Evolutionary conservation across 2,113 vertebrate species (phyloP).

Genomic region (Bubalus kerabau): DNA sequence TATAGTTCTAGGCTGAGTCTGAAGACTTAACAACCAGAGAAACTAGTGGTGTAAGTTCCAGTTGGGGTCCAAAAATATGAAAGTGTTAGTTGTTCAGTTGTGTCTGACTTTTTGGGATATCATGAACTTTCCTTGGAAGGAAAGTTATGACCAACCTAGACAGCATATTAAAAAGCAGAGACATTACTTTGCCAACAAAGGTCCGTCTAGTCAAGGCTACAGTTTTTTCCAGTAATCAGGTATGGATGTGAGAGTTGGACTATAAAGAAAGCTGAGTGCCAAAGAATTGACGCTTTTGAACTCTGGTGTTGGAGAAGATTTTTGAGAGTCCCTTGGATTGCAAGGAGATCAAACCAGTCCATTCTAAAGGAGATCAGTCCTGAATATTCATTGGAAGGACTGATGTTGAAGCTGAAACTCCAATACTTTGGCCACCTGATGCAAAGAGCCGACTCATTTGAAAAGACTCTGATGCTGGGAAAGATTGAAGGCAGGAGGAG

Average conservation of each 20-base stretch:
- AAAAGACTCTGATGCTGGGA: background rate
- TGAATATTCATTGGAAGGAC: background rate
- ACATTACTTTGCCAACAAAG: background rate
- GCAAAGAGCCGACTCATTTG: fast-evolving
- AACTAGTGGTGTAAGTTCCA: background rate
- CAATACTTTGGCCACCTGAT: background rate
- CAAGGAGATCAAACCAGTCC: background rate
- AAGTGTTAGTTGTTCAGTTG: background rate
- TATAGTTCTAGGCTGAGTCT: background rate
- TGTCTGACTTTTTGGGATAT: background rate
- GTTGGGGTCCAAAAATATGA: background rate
- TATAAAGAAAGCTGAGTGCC: background rate
- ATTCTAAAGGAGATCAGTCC: background rate
- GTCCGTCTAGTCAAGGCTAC: background rate
- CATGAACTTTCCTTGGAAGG: background rate
- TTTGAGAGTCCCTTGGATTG: background rate
- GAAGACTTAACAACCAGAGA: background rate
- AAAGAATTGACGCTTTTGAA: background rate
- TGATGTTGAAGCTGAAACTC: background rate
- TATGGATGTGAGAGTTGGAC: background rate
- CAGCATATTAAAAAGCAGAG: background rate
- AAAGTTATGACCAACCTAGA: background rate
- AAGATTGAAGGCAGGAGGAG: background rate
- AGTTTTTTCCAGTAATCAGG: background rate
- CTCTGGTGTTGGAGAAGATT: background rate